Conservation (phyloP, 2,888 invertebrate genomes). For the Chorisops tibialis region DNA sequence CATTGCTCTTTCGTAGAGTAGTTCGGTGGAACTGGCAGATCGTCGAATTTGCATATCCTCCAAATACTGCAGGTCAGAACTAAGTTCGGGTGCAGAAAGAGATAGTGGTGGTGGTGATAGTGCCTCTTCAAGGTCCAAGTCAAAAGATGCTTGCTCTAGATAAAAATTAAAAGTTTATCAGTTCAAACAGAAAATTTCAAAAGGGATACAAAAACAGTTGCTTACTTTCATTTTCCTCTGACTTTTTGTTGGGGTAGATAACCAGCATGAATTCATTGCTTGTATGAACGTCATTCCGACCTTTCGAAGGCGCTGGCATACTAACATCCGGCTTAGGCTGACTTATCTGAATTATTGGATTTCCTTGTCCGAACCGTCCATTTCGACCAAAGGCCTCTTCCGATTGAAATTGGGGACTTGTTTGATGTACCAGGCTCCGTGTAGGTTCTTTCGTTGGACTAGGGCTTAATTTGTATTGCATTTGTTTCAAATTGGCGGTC, state of each 20-base stretch:
- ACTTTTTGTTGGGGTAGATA: conserved; percentile 59
- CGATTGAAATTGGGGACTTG: conserved; percentile 35
- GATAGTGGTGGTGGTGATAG: conserved; percentile 76
- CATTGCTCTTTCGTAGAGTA: conserved; percentile 79
- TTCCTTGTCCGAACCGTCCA: conserved; percentile 32
- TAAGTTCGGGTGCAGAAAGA: conserved; percentile 76
- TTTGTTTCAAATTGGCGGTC: conserved; percentile 44
- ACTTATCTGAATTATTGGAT: conserved; percentile 46
- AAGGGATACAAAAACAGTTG: not conserved
- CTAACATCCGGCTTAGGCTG: not conserved
- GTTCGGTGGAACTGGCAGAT: conserved; percentile 77
- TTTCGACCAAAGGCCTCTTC: conserved; percentile 12
- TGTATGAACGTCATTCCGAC: conserved; percentile 55
- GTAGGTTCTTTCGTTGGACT: not conserved
- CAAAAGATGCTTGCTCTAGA: conserved; percentile 58
- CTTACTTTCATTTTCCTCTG: conserved; percentile 54
- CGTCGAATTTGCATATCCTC: conserved; percentile 59
- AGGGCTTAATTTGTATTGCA: conserved; percentile 38
- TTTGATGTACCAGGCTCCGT: conserved; percentile 37
- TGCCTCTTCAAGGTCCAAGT: conserved; percentile 64
- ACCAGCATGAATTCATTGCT: conserved; percentile 82
- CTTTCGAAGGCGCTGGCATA: conserved; percentile 4
- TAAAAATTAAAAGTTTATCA: conserved; percentile 21
- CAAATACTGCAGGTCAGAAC: conserved; percentile 58
- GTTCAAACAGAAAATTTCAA: not conserved